phyloP scores from a whole-genome alignment of 2,113 vertebrate species.

The Tor tambroides region DNA sequence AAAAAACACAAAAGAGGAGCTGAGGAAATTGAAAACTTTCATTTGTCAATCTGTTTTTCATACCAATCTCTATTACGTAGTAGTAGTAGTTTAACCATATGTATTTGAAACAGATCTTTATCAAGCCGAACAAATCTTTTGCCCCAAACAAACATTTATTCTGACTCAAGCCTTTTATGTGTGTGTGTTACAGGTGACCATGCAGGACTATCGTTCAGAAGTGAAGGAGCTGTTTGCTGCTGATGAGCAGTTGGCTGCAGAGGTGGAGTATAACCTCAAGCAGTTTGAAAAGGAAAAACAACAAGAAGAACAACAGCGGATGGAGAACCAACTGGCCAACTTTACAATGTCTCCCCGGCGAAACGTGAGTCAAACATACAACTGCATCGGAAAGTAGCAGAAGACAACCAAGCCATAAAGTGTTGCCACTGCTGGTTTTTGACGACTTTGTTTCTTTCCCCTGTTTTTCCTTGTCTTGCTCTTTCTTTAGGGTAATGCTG shows the following conservation, averaged over 20 bases:
- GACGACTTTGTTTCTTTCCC: too few relatives aligned
- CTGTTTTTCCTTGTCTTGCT: too few relatives aligned
- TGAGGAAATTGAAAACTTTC: too few relatives aligned
- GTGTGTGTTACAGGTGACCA: constrained; percentile 80
- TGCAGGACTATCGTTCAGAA: constrained; percentile 90
- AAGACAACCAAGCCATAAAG: too few relatives aligned
- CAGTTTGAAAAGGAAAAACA: constrained; percentile 79
- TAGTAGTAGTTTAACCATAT: not conserved
- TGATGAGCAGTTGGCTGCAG: constrained; percentile 89
- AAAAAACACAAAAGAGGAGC: not conserved
- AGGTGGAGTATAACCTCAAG: constrained; percentile 92
- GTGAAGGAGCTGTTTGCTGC: constrained; percentile 88
- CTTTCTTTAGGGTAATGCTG: constrained; percentile 36
- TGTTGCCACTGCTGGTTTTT: not conserved
- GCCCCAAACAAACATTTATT: too few relatives aligned
- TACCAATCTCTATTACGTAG: too few relatives aligned
- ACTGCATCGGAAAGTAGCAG: not conserved
- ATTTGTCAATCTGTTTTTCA: too few relatives aligned
- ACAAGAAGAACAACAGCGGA: constrained; percentile 62
- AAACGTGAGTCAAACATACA: constrained; percentile 32
- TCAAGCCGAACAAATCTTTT: too few relatives aligned
- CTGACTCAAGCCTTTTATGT: too few relatives aligned
- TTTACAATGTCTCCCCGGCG: constrained; percentile 47
- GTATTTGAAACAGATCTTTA: not conserved
- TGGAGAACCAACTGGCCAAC: constrained; percentile 60